Evolutionary conservation across 2,888 invertebrate species (phyloP).

Genomic region (Chaitophorus viminalis): DNA sequence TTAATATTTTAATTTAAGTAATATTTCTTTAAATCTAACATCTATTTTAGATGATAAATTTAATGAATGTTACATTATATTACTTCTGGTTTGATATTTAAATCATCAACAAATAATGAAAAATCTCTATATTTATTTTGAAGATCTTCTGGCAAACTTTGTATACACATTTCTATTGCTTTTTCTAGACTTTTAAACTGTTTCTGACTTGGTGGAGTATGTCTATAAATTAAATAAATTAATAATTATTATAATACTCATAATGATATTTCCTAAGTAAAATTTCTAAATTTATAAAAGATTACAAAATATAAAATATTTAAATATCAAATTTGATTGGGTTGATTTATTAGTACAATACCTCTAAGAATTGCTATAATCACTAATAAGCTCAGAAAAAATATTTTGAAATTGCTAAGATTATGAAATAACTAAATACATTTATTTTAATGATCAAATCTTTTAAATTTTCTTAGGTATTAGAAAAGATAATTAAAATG

Average conservation of each 20-base stretch:
- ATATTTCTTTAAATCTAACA: neutral
- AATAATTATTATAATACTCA: neutral
- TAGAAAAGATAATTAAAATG: too few relatives aligned
- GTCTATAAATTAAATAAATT: conserved; percentile 20
- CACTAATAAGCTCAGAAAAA: too few relatives aligned
- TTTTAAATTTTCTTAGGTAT: too few relatives aligned
- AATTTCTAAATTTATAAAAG: neutral
- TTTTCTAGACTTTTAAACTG: conserved; percentile 65
- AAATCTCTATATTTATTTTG: conserved; percentile 73
- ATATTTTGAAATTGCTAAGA: too few relatives aligned
- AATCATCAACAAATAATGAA: conserved; percentile 76
- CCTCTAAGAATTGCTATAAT: too few relatives aligned
- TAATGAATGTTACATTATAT: conserved; percentile 9
- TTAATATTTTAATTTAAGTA: conserved; percentile 57
- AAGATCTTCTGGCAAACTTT: conserved; percentile 70
- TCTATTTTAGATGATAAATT: neutral
- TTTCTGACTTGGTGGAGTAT: conserved; percentile 29
- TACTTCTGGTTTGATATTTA: conserved; percentile 72
- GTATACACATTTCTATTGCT: conserved; percentile 73
- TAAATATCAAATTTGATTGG: neutral
- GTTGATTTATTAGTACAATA: too few relatives aligned
- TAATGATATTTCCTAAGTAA: neutral
- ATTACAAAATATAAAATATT: neutral
- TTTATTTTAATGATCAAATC: too few relatives aligned
- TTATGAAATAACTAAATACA: too few relatives aligned